Base-by-base conservation (phyloP, 2,888 invertebrate genomes). In the Coecobrya sp. region DNA sequence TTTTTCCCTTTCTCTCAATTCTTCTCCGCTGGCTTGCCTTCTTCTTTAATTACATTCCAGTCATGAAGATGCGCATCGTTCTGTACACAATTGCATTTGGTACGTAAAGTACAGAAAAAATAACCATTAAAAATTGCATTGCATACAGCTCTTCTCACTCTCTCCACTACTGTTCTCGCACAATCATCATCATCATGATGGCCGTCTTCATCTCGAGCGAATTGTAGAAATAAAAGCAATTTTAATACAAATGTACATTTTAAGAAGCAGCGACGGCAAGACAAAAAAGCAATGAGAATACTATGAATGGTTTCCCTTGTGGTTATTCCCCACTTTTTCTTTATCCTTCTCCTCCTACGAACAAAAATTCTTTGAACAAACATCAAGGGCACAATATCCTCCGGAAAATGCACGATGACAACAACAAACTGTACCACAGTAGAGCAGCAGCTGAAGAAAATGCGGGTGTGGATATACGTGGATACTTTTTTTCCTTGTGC, bases 41-140 rank as follows among this genome's bases (percentile, higher is more conserved):
- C 89, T 89, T 59, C 55, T 85, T 86, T 91, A 86, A 86, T 86
- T 91, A 85, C 91, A 86, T 91, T 86, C 86, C 90, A 91, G 79
- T 62, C 86, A 79, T 81, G 82, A 82, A 49, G 84, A 84, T 4
- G 45, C 65, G 65, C 84, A 84, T 52, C 42, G 86, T 52, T 30
- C 27, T 49, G 49, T 30, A 55, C 55, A 49, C 70, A 52, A 86
- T 70, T 86, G 70, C 86, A 86, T 65, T 30, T 73, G 55, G 13
- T 86, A 36, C 5, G 30, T 36, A 27, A 70, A 30, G 55, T 49
- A 79, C 45, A 84, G 8, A 55, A 86, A 55, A 76, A 52, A 55
- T 73, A 65, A 62, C 62, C 62, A 19, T 62, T 82, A 82, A 84
- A 84, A 84, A 86, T 85, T 85, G 85, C 86, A 86, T 55, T 86